Percentiles rank a stretch among this genome's conserved stretches.
Evolutionary conservation across 2,797 vertebrate species (phyloP).

Genomic region (Acomys russatus): DNA sequence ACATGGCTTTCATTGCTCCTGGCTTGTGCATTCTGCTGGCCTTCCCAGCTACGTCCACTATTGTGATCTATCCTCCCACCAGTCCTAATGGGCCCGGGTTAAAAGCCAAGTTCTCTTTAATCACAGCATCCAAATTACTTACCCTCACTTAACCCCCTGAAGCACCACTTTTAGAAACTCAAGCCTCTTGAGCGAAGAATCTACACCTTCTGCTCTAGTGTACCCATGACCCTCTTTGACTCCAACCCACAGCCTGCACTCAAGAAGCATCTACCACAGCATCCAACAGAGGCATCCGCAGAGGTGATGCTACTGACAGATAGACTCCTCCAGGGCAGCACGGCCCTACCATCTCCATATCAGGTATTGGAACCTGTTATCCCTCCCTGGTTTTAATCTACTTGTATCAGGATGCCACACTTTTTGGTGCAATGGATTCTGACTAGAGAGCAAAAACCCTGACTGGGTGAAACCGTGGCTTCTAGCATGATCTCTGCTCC

Average conservation of each 20-base stretch:
- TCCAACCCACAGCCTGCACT: neutral
- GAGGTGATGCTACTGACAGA: neutral
- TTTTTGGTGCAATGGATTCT: neutral
- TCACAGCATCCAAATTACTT: neutral
- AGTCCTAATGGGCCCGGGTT: neutral
- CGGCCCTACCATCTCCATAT: neutral
- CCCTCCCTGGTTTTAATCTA: neutral
- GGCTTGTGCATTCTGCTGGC: neutral
- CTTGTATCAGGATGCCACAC: neutral
- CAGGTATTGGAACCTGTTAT: neutral
- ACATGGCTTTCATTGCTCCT: neutral
- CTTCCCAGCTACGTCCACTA: neutral
- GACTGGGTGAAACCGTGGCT: neutral
- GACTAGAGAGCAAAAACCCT: neutral
- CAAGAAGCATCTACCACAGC: neutral
- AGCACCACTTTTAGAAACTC: neutral
- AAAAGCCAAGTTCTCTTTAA: neutral
- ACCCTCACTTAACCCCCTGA: neutral
- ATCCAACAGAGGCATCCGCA: accelerated
- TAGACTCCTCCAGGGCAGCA: neutral
- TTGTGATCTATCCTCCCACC: neutral
- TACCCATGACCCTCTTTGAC: neutral
- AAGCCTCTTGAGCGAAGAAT: neutral
- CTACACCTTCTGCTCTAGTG: neutral
- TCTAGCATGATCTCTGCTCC: neutral